These are phyloP conservation scores for Balearica regulorum DNA, from an alignment of 2,797 vertebrate species.

Conservation along the genomic window DNA sequence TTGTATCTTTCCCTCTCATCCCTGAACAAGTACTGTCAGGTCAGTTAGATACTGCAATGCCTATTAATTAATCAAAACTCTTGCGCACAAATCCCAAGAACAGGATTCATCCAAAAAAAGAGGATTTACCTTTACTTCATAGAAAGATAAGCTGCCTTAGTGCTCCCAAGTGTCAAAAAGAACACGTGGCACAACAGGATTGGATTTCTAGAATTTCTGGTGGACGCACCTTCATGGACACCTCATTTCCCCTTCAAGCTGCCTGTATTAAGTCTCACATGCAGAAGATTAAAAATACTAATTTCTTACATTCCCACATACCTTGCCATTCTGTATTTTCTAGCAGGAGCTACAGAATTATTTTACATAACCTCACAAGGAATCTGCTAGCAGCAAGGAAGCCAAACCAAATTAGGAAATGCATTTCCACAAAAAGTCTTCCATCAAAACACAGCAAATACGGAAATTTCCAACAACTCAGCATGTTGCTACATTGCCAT, in stretches of 20 bases:
- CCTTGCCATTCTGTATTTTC: not conserved
- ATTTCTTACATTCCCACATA: not conserved
- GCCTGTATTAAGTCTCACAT: not conserved
- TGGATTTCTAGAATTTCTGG: not conserved
- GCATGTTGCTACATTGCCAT: conserved; percentile 5
- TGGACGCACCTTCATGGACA: not conserved
- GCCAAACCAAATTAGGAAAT: conserved; percentile 10
- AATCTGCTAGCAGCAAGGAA: not conserved
- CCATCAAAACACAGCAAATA: conserved; percentile 35
- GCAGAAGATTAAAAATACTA: not conserved
- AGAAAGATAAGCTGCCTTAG: not conserved
- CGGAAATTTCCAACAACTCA: conserved; percentile 36
- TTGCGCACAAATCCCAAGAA: not conserved
- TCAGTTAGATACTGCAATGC: not conserved
- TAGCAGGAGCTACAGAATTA: not conserved
- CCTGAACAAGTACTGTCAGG: not conserved
- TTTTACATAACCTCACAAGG: conserved; percentile 2
- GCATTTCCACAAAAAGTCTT: not conserved
- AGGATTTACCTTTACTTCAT: not conserved
- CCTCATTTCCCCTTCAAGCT: not conserved
- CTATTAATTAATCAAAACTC: not conserved
- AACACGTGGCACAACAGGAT: not conserved
- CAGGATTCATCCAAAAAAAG: not conserved
- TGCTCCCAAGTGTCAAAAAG: not conserved
- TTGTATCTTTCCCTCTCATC: not conserved